These are phyloP conservation scores for Sebastes nivosus DNA, from an alignment of 2,797 vertebrate species.

Conservation along the genomic window DNA sequence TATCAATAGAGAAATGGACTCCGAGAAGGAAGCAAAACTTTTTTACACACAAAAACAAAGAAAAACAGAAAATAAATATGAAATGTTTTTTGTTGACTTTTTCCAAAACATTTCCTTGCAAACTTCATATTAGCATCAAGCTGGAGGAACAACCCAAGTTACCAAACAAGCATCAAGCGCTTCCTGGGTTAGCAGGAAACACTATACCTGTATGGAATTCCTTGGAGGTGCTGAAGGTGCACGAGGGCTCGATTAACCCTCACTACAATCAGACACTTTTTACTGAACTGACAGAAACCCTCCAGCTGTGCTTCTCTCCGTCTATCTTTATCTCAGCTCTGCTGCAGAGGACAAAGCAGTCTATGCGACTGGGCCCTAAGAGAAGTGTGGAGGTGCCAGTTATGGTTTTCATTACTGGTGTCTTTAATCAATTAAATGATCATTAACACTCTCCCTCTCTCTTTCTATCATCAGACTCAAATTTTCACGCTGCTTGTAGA, in stretches of 20 bases:
- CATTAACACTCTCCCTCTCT: slow-evolving; percentile 23
- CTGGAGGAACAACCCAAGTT: slow-evolving; percentile 26
- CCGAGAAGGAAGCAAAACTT: not conserved
- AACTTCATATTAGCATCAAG: slow-evolving; percentile 25
- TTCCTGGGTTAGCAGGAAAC: slow-evolving; percentile 56
- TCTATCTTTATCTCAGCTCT: slow-evolving; percentile 24
- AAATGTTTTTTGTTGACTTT: not conserved
- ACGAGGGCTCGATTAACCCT: not conserved
- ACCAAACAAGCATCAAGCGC: slow-evolving; percentile 19
- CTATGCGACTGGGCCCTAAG: slow-evolving; percentile 20
- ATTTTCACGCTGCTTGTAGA: slow-evolving; percentile 49
- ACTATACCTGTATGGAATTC: slow-evolving; percentile 1
- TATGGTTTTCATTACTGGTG: slow-evolving; percentile 27
- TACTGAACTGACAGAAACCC: slow-evolving; percentile 12
- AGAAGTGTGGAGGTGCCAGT: slow-evolving; percentile 22
- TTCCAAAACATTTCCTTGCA: slow-evolving; percentile 6
- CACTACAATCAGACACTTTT: slow-evolving; percentile 5
- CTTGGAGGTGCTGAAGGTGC: slow-evolving; percentile 7
- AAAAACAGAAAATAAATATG: not conserved
- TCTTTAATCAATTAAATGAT: slow-evolving; percentile 47
- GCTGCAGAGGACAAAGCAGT: slow-evolving; percentile 29
- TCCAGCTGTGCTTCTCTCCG: slow-evolving; percentile 20
- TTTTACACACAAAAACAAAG: slow-evolving; percentile 14
- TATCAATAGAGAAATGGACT: not conserved
- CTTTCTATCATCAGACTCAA: slow-evolving; percentile 46